Percentiles rank a stretch among this genome's conserved stretches.
phyloP scores from a whole-genome alignment of 1,140 invertebrate genomes.

The Zaprionus lachaisei region DNA sequence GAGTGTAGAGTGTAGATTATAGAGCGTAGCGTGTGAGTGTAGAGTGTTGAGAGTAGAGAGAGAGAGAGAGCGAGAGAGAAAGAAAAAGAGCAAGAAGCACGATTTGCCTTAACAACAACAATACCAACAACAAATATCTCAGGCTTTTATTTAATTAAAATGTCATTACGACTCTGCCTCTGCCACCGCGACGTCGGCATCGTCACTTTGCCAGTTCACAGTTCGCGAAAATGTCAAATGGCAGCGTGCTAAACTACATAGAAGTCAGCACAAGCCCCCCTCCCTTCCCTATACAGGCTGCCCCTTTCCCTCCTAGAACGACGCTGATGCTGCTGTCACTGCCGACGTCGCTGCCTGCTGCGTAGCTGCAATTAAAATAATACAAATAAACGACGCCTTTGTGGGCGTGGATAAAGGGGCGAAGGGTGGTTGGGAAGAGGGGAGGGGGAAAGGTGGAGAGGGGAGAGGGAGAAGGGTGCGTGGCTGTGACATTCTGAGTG shows the following conservation, averaged over 20 bases:
- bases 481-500: conserved; percentile 39
- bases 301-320: no score
- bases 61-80: neutral
- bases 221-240: conserved; percentile 26
- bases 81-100: neutral
- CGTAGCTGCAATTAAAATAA: conserved; percentile 59
- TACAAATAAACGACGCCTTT: conserved; percentile 50
- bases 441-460: neutral
- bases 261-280: neutral
- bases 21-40: no score
- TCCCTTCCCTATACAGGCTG: no score
- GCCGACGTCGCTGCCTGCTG: conserved; percentile 9
- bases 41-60: neutral
- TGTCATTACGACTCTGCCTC: conserved; percentile 46
- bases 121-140: neutral
- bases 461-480: neutral
- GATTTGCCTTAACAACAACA: neutral
- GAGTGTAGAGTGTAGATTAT: neutral
- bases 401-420: neutral
- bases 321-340: neutral
- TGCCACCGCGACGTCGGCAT: neutral
- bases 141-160: conserved; percentile 61
- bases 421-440: neutral
- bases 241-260: conserved; percentile 17
- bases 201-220: conserved; percentile 13